Conservation (phyloP, 2,113 vertebrate species). For the Ascaphus truei region DNA sequence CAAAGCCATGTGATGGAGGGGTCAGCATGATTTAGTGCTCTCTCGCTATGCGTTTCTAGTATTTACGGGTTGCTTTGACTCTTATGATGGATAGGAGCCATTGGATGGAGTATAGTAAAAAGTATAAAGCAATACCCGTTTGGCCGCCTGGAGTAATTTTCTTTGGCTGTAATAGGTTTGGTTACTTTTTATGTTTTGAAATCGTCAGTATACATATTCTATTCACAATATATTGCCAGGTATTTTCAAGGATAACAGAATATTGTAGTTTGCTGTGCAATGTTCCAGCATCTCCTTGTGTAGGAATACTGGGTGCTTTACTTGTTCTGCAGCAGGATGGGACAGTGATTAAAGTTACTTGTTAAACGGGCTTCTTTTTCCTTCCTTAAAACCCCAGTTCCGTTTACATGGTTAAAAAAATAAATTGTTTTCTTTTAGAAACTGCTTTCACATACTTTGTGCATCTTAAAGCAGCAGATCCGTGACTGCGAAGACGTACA, state of each 20-base stretch:
- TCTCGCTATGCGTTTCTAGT: background rate
- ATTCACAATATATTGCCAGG: background rate
- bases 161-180: slow-evolving; percentile 5
- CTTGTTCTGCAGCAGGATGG: background rate
- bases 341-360: background rate
- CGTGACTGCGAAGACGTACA: too few species aligned
- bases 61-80: background rate
- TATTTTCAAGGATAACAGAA: background rate
- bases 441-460: too few species aligned
- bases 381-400: too few species aligned
- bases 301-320: too few species aligned
- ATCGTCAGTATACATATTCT: background rate
- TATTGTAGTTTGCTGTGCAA: background rate
- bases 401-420: background rate
- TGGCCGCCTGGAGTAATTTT: background rate
- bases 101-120: background rate
- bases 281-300: background rate
- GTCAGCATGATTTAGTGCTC: background rate
- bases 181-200: background rate
- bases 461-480: too few species aligned
- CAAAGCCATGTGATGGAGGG: background rate
- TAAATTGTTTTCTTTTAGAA: background rate
- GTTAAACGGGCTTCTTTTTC: too few species aligned
- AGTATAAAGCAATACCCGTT: background rate
- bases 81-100: background rate